Evolutionary conservation across 2,113 vertebrate genomes (phyloP).

Genomic region (Cyanistes caeruleus): DNA sequence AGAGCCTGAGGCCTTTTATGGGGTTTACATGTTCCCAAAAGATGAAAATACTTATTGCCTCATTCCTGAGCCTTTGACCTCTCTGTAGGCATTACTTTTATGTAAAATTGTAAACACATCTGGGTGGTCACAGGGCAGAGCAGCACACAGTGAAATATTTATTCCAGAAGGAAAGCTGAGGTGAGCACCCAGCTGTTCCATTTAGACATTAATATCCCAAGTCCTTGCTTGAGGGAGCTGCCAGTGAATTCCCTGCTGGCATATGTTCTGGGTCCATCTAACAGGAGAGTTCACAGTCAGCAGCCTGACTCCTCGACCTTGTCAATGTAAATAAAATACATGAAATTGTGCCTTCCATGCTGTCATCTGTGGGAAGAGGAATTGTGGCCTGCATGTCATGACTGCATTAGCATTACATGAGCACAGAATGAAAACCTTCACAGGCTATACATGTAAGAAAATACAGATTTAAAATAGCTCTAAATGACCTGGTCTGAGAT

Average conservation of each 20-base stretch:
- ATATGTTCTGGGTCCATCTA: not conserved
- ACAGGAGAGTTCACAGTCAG: not conserved
- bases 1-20: not conserved
- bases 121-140: not conserved
- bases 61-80: conserved; percentile 29
- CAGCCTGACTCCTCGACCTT: not conserved
- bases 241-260: conserved; percentile 1
- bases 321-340: conserved; percentile 6
- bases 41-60: conserved; percentile 14
- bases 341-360: not conserved
- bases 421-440: not conserved
- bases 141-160: not conserved
- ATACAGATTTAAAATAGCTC: not conserved
- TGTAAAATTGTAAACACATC: not conserved
- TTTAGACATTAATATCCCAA: not conserved
- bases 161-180: not conserved
- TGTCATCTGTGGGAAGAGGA: not conserved
- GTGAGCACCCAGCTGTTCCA: not conserved
- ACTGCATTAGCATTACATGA: not conserved
- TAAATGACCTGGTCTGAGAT: not conserved
- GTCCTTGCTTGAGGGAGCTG: not conserved
- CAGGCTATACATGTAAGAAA: accelerated
- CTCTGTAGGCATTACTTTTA: not conserved
- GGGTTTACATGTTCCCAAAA: not conserved
- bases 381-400: not conserved